phyloP scores from a whole-genome alignment of 64 coral and sea anemone genomes.

The Astreopora myriophthalma region DNA sequence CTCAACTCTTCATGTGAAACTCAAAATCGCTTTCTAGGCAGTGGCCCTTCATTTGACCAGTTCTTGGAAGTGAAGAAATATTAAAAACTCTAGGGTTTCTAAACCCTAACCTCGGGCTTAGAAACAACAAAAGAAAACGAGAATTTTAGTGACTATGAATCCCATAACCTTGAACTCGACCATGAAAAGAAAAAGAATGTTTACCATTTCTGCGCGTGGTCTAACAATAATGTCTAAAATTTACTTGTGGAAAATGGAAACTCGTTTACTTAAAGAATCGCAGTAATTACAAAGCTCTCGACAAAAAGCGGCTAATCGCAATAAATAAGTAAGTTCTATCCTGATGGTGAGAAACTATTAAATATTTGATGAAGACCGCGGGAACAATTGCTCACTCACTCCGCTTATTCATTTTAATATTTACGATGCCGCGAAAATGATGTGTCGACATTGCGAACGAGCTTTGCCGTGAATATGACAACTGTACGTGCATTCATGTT shows the following conservation, averaged over 20 bases:
- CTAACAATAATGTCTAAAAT: background rate
- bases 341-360: conserved; percentile 27
- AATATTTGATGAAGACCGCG: conserved; percentile 40
- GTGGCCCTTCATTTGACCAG: background rate
- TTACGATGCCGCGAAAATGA: conserved; percentile 12
- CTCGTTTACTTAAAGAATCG: conserved; percentile 23
- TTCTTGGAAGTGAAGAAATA: background rate
- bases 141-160: background rate
- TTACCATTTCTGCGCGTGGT: background rate
- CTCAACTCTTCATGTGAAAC: background rate
- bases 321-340: background rate
- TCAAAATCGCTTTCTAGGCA: background rate
- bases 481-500: background rate
- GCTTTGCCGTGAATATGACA: background rate
- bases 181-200: background rate
- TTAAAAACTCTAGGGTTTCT: too few relatives aligned
- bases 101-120: too few relatives aligned
- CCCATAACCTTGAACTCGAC: background rate
- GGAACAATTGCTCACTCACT: background rate
- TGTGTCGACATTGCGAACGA: background rate
- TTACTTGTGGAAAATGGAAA: background rate
- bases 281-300: conserved; percentile 8
- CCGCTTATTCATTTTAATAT: background rate
- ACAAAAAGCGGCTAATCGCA: conserved; percentile 40
- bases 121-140: too few relatives aligned